Percentiles rank a stretch among this genome's conserved stretches.
These are phyloP conservation scores for Acridotheres tristis DNA, from an alignment of 2,797 vertebrate species.

Conservation along the genomic window DNA sequence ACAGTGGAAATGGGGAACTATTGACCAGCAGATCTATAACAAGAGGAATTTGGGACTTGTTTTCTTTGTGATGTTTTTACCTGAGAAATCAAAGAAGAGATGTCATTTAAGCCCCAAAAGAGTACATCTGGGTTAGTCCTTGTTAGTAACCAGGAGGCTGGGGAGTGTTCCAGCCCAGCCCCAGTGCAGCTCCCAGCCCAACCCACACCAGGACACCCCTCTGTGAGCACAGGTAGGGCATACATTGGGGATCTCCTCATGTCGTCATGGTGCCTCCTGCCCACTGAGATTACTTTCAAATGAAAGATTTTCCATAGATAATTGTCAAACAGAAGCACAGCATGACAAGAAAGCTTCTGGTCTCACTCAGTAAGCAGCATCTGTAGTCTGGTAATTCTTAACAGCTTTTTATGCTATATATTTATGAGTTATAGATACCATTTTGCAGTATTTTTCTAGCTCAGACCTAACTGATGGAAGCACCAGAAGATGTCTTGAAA, in stretches of 20 bases:
- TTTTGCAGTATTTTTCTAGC: not conserved
- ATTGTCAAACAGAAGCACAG: not conserved
- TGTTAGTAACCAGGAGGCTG: not conserved
- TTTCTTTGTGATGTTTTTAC: not conserved
- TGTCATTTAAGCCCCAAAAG: not conserved
- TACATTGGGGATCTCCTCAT: rapidly evolving
- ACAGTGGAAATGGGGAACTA: not conserved
- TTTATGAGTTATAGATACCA: not conserved
- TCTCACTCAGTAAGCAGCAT: not conserved
- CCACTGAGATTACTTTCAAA: not conserved
- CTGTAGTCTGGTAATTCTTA: not conserved
- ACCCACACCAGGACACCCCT: rapidly evolving
- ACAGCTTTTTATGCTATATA: not conserved
- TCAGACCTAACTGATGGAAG: not conserved
- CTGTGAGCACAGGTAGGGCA: not conserved
- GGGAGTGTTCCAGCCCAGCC: not conserved
- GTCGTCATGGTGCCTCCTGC: not conserved
- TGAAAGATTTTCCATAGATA: not conserved
- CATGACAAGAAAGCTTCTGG: not conserved
- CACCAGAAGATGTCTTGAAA: not conserved
- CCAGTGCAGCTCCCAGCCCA: rapidly evolving
- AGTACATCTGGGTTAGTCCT: not conserved
- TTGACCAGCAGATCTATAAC: not conserved
- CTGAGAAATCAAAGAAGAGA: not conserved
- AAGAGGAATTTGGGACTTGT: not conserved